These are phyloP conservation scores for Zaprionus inermis DNA, from an alignment of 1,140 invertebrate species.

Conservation along the genomic window DNA sequence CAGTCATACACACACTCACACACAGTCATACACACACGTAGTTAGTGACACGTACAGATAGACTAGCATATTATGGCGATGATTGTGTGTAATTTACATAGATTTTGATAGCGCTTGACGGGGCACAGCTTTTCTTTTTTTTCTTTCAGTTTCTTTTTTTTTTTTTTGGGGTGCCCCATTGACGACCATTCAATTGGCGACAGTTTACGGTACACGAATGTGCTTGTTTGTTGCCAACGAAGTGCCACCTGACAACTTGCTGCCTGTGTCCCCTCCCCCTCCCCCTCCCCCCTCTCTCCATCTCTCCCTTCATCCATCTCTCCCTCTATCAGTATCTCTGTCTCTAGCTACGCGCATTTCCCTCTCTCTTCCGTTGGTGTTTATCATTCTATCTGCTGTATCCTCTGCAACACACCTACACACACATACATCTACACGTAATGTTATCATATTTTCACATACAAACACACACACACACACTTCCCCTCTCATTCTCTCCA, in stretches of 20 bases:
- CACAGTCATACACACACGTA: slow-evolving; percentile 29
- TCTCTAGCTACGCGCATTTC: slow-evolving; percentile 1
- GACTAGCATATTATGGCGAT: slow-evolving; percentile 48
- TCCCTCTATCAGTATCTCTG: not conserved
- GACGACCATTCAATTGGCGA: slow-evolving; percentile 60
- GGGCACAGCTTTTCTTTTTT: slow-evolving; percentile 35
- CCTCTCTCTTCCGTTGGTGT: not conserved
- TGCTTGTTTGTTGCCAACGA: slow-evolving; percentile 12
- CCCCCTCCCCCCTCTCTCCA: slow-evolving; percentile 32
- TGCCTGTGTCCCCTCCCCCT: slow-evolving; percentile 30
- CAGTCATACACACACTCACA: slow-evolving; percentile 15
- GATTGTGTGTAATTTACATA: slow-evolving; percentile 81
- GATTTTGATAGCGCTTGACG: slow-evolving; percentile 68
- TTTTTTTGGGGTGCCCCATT: slow-evolving; percentile 56
- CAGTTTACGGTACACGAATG: slow-evolving; percentile 43
- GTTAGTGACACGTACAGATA: slow-evolving; percentile 37
- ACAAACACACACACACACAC: slow-evolving; percentile 18
- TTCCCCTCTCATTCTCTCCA: slow-evolving; percentile 1
- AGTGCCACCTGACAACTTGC: slow-evolving; percentile 50
- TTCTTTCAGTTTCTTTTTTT: slow-evolving; percentile 25
- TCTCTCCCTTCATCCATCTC: not conserved
- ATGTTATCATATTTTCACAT: slow-evolving; percentile 32
- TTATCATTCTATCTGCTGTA: slow-evolving; percentile 9
- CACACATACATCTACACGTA: slow-evolving; percentile 13
- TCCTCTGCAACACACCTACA: slow-evolving; percentile 17